These are phyloP conservation scores for Pachymerium ferrugineum DNA, from an alignment of 2,888 invertebrate genomes.

Conservation along the genomic window DNA sequence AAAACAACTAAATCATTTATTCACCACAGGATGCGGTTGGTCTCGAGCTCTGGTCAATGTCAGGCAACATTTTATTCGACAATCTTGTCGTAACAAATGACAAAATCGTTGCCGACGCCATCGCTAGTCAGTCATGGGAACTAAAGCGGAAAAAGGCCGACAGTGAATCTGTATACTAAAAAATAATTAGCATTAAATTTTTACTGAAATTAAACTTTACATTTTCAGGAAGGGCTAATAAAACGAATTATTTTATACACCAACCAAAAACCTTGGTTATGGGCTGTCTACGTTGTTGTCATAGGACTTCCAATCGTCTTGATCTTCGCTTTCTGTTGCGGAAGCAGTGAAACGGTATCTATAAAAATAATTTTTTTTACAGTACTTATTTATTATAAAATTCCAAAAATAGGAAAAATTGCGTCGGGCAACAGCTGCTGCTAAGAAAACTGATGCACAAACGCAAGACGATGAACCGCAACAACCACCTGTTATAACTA, in stretches of 20 bases:
- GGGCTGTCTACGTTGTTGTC: slow-evolving; percentile 74
- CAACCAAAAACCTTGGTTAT: slow-evolving; percentile 83
- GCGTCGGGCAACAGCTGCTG: slow-evolving; percentile 50
- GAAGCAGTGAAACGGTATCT: slow-evolving; percentile 34
- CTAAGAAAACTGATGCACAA: slow-evolving; percentile 67
- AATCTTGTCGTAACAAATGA: slow-evolving; percentile 89
- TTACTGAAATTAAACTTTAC: no score
- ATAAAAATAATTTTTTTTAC: background rate
- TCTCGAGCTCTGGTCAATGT: slow-evolving; percentile 98
- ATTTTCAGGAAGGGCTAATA: slow-evolving; percentile 73
- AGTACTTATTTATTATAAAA: background rate
- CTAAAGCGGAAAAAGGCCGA: slow-evolving; percentile 75
- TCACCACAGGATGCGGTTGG: slow-evolving; percentile 75
- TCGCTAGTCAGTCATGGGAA: slow-evolving; percentile 76
- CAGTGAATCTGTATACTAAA: slow-evolving; percentile 72
- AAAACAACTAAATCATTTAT: background rate
- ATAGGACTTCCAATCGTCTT: slow-evolving; percentile 72
- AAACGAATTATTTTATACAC: slow-evolving; percentile 69
- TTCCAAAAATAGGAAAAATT: slow-evolving; percentile 51
- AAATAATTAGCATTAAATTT: no score
- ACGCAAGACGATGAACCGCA: slow-evolving; percentile 58
- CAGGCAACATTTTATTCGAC: slow-evolving; percentile 87
- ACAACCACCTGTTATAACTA: slow-evolving; percentile 36
- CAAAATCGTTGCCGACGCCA: slow-evolving; percentile 64
- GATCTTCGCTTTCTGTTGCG: slow-evolving; percentile 74